These are phyloP conservation scores for Helicoverpa assulta DNA, from an alignment of 2,888 invertebrate species.

Conservation along the genomic window DNA sequence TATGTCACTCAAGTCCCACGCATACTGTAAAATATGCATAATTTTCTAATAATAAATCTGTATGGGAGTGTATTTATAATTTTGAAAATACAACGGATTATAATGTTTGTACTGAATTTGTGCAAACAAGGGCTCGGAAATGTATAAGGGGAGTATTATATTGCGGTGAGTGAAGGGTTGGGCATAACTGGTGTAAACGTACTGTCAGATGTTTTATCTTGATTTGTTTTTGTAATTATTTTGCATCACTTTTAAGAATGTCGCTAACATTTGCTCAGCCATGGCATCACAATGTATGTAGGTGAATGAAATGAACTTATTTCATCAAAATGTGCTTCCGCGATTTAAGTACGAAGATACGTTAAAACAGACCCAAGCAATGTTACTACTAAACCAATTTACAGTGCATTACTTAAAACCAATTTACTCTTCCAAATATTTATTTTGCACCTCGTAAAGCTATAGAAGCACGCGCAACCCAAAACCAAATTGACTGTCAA, in stretches of 20 bases:
- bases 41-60: slow-evolving; percentile 58
- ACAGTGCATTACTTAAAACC: not conserved
- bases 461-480: slow-evolving; percentile 15
- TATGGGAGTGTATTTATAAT: slow-evolving; percentile 53
- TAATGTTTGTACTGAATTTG: slow-evolving; percentile 48
- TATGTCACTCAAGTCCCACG: slow-evolving; percentile 46
- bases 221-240: too few relatives aligned
- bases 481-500: slow-evolving; percentile 35
- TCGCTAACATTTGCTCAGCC: too few relatives aligned
- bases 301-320: too few relatives aligned
- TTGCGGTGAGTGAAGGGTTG: slow-evolving; percentile 33
- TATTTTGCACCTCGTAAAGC: slow-evolving; percentile 12
- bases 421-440: slow-evolving; percentile 38
- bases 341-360: too few relatives aligned
- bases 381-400: not conserved
- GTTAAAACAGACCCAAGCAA: not conserved
- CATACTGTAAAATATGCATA: slow-evolving; percentile 58
- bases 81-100: slow-evolving; percentile 48
- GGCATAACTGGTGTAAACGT: slow-evolving; percentile 15
- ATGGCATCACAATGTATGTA: too few relatives aligned
- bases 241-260: too few relatives aligned
- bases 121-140: slow-evolving; percentile 34
- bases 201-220: not conserved
- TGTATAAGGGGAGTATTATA: slow-evolving; percentile 35
- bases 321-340: too few relatives aligned